Conservation (phyloP, 2,888 invertebrate species). For the Parnassius glacialis region DNA sequence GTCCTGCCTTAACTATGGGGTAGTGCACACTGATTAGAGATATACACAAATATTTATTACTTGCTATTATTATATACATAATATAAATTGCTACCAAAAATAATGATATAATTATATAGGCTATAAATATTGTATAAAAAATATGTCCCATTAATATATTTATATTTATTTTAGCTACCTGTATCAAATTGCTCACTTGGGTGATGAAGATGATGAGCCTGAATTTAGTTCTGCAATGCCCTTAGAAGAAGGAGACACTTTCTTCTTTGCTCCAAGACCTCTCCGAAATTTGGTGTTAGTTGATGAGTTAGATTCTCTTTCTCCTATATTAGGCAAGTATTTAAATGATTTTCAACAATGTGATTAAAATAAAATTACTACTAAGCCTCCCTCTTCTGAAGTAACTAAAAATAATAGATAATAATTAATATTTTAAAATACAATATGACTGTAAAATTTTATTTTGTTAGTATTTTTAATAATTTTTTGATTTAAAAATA, state of each 20-base stretch:
- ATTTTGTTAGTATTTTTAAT: no score
- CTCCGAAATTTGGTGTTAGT: conserved; percentile 97
- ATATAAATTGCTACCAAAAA: no score
- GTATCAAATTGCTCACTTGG: conserved; percentile 99
- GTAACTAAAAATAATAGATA: no score
- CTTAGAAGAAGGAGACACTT: conserved; percentile 98
- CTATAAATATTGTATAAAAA: neutral
- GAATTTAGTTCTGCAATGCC: conserved; percentile 99
- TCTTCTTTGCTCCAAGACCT: conserved; percentile 97
- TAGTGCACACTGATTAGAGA: conserved; percentile 83
- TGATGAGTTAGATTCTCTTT: conserved; percentile 97
- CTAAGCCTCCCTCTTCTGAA: no score
- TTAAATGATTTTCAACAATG: neutral
- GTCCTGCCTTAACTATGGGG: conserved; percentile 75
- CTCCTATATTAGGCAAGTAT: conserved; percentile 90
- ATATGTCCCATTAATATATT: neutral
- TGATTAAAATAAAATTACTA: no score
- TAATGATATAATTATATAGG: neutral
- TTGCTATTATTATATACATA: no score
- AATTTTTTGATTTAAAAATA: no score
- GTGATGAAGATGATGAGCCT: conserved; percentile 99
- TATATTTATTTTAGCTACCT: conserved; percentile 84
- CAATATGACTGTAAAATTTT: no score
- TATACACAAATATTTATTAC: conserved; percentile 39
- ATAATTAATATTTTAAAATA: no score